phyloP scores from a whole-genome alignment of 2,113 vertebrate genomes.

The Halichoeres trimaculatus region DNA sequence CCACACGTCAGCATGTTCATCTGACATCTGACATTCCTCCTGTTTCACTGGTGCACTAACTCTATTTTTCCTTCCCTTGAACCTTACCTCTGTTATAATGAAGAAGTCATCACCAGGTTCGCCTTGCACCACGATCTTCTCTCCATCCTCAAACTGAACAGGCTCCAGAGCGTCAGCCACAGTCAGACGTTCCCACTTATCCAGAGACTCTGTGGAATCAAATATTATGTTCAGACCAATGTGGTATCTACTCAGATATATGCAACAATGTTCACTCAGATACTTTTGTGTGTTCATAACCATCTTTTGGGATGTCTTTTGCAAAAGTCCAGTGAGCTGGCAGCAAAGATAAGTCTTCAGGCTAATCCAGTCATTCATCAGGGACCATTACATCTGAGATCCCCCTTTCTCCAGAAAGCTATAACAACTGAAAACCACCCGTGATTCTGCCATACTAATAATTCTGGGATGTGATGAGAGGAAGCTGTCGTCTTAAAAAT shows the following conservation, averaged over 20 bases:
- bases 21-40: conserved; percentile 16
- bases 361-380: conserved; percentile 64
- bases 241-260: conserved; percentile 3
- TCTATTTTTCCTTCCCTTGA: not conserved
- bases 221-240: not conserved
- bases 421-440: conserved; percentile 39
- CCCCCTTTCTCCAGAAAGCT: conserved; percentile 7
- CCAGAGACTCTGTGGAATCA: conserved; percentile 89
- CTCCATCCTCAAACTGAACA: conserved; percentile 96
- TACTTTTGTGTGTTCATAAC: not conserved
- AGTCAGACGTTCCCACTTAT: conserved; percentile 97
- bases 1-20: conserved; percentile 10
- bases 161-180: conserved; percentile 96
- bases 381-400: conserved; percentile 36
- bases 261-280: not conserved
- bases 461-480: conserved; percentile 36
- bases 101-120: conserved; percentile 96
- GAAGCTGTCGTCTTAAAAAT: not conserved
- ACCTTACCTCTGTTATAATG: conserved; percentile 95
- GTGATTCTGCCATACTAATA: conserved; percentile 13
- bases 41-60: not conserved
- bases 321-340: conserved; percentile 18
- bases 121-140: conserved; percentile 97
- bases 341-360: conserved; percentile 32
- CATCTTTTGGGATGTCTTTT: conserved; percentile 1